Evolutionary conservation across 2,797 vertebrate genomes (phyloP), one percentile per base, ranked within the genome.

Genomic region (Leptodactylus fallax): DNA sequence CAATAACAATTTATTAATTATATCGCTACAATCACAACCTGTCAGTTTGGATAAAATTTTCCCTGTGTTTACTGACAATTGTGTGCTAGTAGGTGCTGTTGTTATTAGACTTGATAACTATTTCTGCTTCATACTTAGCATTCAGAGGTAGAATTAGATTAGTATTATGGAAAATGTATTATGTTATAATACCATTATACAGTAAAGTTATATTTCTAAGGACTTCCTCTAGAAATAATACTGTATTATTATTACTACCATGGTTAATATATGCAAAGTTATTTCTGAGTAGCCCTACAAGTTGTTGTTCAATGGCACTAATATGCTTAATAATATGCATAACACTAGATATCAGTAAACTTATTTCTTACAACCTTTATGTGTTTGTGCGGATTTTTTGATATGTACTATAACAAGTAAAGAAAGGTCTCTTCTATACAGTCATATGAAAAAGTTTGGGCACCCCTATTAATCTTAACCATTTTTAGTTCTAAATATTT

Each of bases 271-370:
- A 85, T 72, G 69, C 67, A 51, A n/a, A 19, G 21, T 14, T 85
- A 74, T 72, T 81, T 81, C n/a, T 63, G 23, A 88, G 45, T 6
- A 7, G 23, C 74, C 49, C 87, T 67, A 71, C 47, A 27, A 67
- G 53, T 69, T 72, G 60, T 56, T 69, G 60, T 84, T 78, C 49
- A 77, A n/a, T 80, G 55, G 67, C 27, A 78, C 36, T 72, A 14
- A 61, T 55, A 85, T 85, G 60, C 55, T 78, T 25, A 83, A 86
- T 78, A 77, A 72, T 79, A 72, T 79, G 45, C 77, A 89, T 83
- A 83, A 63, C 55, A 83, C 63, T 83, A 65, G 36, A 69, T 78
- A 82, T 83, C 51, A 89, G 83, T 89, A 89, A 89, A 89, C 23
- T 53, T 49, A 80, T 83, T 86, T 89, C 53, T 53, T 67, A 71